Evolutionary conservation across 2,797 vertebrate species (phyloP).

Genomic region (Cyprinella venusta): DNA sequence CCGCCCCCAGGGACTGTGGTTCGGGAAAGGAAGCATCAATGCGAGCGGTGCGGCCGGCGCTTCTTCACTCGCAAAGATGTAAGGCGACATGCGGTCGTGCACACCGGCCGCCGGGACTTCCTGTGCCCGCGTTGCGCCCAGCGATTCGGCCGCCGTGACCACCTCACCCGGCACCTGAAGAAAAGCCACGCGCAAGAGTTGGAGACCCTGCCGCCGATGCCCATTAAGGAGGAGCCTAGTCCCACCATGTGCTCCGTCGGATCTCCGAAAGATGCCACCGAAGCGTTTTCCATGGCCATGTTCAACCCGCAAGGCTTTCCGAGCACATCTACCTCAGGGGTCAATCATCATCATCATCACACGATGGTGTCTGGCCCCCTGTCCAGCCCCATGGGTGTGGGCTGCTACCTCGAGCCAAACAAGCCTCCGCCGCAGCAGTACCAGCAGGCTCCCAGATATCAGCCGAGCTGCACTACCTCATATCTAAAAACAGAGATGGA

Average conservation of each 20-base stretch:
- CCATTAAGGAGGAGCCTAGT: conserved; percentile 87
- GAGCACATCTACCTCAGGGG: conserved; percentile 81
- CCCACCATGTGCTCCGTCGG: conserved; percentile 78
- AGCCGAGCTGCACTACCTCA: conserved; percentile 96
- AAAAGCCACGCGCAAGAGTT: conserved; percentile 96
- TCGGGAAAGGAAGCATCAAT: conserved; percentile 93
- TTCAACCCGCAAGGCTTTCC: conserved; percentile 86
- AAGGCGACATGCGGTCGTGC: conserved; percentile 92
- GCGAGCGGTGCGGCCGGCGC: conserved; percentile 92
- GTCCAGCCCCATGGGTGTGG: conserved; percentile 82
- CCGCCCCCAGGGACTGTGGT: conserved; percentile 79
- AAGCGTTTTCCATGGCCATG: conserved; percentile 86
- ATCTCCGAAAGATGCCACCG: conserved; percentile 79
- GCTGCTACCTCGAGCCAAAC: conserved; percentile 86
- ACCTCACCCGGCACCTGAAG: conserved; percentile 95
- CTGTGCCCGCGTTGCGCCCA: conserved; percentile 94
- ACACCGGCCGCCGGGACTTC: conserved; percentile 95
- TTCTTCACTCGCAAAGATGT: conserved; percentile 98
- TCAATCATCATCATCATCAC: conserved; percentile 72
- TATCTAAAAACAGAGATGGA: conserved; percentile 94
- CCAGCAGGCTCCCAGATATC: conserved; percentile 87
- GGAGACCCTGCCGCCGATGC: conserved; percentile 70
- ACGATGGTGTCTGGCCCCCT: conserved; percentile 86
- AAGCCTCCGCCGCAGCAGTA: conserved; percentile 71
- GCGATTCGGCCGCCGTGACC: conserved; percentile 93